Percentiles rank a stretch among this genome's conserved stretches.
Conservation (phyloP, 2,888 invertebrate genomes). For the Monoplex corrugatus region DNA sequence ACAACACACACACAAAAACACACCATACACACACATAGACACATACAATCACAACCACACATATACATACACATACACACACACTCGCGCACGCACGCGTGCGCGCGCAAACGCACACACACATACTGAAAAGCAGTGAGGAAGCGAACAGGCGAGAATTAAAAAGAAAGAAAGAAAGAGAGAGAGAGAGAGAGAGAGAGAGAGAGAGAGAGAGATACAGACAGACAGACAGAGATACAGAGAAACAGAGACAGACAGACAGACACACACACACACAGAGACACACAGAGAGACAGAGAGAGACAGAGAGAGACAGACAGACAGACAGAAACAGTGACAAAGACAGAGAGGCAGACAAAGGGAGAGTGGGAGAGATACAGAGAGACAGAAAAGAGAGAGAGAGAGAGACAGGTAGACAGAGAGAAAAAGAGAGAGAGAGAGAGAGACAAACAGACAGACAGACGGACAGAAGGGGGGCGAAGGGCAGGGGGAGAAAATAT, state of each 20-base stretch:
- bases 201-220: neutral
- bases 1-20: too few relatives aligned
- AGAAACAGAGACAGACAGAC: neutral
- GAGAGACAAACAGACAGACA: too few relatives aligned
- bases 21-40: too few relatives aligned
- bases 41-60: neutral
- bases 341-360: neutral
- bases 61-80: neutral
- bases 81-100: too few relatives aligned
- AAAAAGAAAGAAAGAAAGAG: conserved; percentile 13
- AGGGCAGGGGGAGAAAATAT: too few relatives aligned
- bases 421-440: too few relatives aligned
- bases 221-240: neutral
- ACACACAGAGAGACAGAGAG: too few relatives aligned
- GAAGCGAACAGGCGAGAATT: neutral
- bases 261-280: too few relatives aligned
- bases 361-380: neutral
- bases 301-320: neutral
- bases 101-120: neutral
- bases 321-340: neutral
- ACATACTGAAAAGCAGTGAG: too few relatives aligned
- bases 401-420: too few relatives aligned
- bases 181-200: conserved; percentile 35
- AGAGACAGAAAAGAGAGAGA: neutral
- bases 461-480: too few relatives aligned